These are phyloP conservation scores for Lasioglossum calceatum DNA, from an alignment of 2,888 invertebrate genomes.

Conservation along the genomic window DNA sequence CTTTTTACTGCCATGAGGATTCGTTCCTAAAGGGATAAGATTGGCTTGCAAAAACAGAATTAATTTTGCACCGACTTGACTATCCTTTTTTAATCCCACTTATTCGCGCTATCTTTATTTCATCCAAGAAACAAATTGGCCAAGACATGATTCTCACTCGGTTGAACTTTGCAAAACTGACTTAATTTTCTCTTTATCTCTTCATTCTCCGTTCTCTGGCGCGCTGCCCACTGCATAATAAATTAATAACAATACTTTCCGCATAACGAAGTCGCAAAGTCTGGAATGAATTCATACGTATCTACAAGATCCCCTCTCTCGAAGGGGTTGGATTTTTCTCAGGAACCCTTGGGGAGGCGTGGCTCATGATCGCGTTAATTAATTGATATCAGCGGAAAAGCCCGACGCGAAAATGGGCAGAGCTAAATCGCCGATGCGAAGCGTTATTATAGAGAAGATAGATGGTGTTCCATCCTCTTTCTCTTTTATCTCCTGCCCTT, in stretches of 20 bases:
- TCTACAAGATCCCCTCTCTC: neutral
- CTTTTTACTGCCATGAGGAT: too few species aligned
- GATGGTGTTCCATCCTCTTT: constrained; percentile 1
- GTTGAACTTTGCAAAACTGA: too few species aligned
- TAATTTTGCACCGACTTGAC: too few species aligned
- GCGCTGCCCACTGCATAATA: neutral
- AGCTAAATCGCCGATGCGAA: constrained; percentile 14
- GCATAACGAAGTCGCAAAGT: neutral
- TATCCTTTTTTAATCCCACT: too few species aligned
- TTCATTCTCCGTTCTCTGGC: neutral
- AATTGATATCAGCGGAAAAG: constrained; percentile 23
- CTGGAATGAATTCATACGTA: neutral
- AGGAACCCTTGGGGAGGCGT: neutral
- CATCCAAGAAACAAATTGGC: too few species aligned
- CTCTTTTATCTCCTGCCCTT: neutral
- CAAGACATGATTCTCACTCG: too few species aligned
- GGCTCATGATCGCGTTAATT: constrained; percentile 13
- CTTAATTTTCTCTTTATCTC: too few species aligned
- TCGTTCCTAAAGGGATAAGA: too few species aligned
- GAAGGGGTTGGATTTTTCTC: neutral
- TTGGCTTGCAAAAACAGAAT: too few species aligned
- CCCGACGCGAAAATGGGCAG: neutral
- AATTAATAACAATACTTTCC: neutral
- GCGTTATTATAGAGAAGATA: constrained; percentile 18
- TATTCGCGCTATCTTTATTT: too few species aligned